Evolutionary conservation across 2,888 invertebrate genomes (phyloP).

Genomic region (Catocala fraxini): DNA sequence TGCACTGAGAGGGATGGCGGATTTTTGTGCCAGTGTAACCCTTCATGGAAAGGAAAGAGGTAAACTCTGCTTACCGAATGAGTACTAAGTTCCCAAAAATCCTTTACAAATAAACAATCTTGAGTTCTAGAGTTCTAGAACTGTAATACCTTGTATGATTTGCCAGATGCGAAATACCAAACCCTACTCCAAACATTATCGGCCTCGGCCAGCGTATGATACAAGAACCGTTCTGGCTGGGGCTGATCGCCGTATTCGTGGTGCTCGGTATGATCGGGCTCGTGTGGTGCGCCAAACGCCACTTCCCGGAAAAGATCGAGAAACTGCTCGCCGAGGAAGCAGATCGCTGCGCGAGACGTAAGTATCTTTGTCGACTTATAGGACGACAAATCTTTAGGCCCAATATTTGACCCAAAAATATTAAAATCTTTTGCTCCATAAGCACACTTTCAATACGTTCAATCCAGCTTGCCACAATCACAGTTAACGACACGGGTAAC

Average conservation of each 20-base stretch:
- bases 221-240: constrained; percentile 96
- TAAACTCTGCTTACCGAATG: constrained; percentile 29
- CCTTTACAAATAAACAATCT: no score
- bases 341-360: constrained; percentile 91
- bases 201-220: constrained; percentile 93
- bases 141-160: constrained; percentile 54
- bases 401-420: constrained; percentile 43
- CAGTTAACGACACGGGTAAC: constrained; percentile 45
- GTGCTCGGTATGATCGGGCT: constrained; percentile 93
- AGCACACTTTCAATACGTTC: constrained; percentile 56
- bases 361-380: constrained; percentile 59
- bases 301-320: constrained; percentile 95
- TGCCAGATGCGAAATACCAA: constrained; percentile 91
- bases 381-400: constrained; percentile 76
- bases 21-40: constrained; percentile 91
- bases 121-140: no score
- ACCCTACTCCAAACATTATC: constrained; percentile 82
- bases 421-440: constrained; percentile 44
- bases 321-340: constrained; percentile 94
- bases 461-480: constrained; percentile 58
- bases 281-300: constrained; percentile 94
- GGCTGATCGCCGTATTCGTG: constrained; percentile 94
- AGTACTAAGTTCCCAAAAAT: no score
- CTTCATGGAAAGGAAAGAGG: constrained; percentile 91
- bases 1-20: constrained; percentile 90